Evolutionary conservation across 2,797 vertebrate genomes (phyloP), one percentile per base, ranked within the genome.

Genomic region (Phrynocephalus guinanensis): DNA sequence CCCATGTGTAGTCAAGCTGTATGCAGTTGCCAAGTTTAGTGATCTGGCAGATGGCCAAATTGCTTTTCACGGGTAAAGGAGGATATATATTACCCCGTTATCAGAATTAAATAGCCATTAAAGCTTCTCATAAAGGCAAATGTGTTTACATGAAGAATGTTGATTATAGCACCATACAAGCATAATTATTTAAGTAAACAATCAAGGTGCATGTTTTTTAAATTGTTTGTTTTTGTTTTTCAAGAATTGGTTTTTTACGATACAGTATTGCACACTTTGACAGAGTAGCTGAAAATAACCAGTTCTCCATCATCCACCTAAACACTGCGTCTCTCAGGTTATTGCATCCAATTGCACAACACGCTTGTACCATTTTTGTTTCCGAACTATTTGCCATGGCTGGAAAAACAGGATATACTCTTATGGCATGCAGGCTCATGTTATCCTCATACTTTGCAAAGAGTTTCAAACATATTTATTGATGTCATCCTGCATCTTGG

Each of bases 51-150:
- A 6, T n/a, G 30, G 13, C 83, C 52, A 67, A 72, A 11, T 68
- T 50, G 60, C 28, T 44, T 77, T 68, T 50, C 28, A 85, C 1
- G 1, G n/a, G 26, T 24, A 28, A 76, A 67, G 18, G 67, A n/a
- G 30, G 20, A 72, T 22, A 48, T 28, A 67, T 26, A 85, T 50
- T 66, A n/a, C 5, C 8, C 38, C 20, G 6, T 13, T 18, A 24
- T 28, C 80, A 70, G 44, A 28, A 9, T 76, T 75, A 26, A 76
- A 63, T 84, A 44, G 8, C 15, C 26, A 66, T 76, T 66, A 50
- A 83, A 11, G 11, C n/a, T 84, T 75, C 30, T 44, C 78, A 63
- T 85, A 78, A 85, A 85, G 33, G 6, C 60, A 78, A 68, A 50
- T 85, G 1, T 9, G 44, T 44, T 67, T 50, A 67, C 38, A 67